These are phyloP conservation scores for Podiceps cristatus DNA, from an alignment of 2,113 vertebrate genomes.

Conservation along the genomic window DNA sequence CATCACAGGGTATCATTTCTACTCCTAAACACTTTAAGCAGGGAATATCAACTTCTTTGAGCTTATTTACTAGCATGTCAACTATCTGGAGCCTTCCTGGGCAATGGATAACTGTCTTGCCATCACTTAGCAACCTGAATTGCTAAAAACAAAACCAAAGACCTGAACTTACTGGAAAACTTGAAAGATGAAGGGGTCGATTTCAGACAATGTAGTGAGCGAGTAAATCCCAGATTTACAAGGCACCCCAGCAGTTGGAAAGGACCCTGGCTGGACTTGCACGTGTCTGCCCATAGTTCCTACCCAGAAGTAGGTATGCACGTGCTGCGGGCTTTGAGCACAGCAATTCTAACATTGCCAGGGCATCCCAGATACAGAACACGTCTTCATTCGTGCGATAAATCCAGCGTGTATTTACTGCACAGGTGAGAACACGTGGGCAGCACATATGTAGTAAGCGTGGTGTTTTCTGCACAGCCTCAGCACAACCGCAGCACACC, in stretches of 20 bases:
- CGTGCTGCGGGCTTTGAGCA: neutral
- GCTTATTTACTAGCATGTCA: neutral
- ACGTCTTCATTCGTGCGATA: neutral
- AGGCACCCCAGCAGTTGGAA: neutral
- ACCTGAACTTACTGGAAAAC: neutral
- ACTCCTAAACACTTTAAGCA: neutral
- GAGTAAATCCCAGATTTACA: neutral
- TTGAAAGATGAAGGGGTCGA: neutral
- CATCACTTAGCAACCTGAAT: neutral
- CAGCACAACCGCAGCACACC: rapidly evolving
- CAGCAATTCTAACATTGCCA: neutral
- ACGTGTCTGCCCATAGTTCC: neutral
- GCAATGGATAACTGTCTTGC: neutral
- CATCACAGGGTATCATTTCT: neutral
- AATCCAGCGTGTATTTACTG: neutral
- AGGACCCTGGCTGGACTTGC: rapidly evolving
- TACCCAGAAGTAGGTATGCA: neutral
- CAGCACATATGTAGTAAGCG: rapidly evolving
- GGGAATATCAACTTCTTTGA: neutral
- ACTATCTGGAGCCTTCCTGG: neutral
- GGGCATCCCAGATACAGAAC: neutral
- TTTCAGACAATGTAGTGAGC: neutral
- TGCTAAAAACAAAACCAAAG: neutral
- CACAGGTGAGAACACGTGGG: rapidly evolving
- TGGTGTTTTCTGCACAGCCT: neutral